These are phyloP conservation scores for Phaethornis superciliosus DNA, from an alignment of 2,113 vertebrate species.

Conservation along the genomic window DNA sequence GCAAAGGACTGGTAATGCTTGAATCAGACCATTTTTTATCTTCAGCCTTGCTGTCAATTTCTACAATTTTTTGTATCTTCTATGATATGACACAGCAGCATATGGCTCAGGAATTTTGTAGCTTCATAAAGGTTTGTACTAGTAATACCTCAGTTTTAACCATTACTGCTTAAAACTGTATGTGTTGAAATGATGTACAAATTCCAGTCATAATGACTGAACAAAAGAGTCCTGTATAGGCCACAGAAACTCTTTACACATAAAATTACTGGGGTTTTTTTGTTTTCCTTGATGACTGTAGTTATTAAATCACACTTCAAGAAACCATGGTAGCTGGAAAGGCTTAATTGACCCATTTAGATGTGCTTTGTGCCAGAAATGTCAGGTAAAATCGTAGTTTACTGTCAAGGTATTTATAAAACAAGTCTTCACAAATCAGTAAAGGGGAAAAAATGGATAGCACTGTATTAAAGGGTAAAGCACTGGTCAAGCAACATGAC, in stretches of 20 bases:
- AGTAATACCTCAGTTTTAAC: constrained; percentile 18
- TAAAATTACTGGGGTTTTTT: background rate
- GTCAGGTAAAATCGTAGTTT: background rate
- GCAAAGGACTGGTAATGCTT: background rate
- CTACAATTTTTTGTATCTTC: constrained; percentile 34
- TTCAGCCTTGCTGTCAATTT: constrained; percentile 19
- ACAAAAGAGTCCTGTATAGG: background rate
- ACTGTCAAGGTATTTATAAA: no score
- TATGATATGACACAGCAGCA: constrained; percentile 16
- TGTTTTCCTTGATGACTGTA: background rate
- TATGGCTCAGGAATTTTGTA: constrained; percentile 42
- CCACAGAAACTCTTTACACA: background rate
- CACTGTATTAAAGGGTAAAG: background rate
- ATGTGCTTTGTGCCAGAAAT: background rate
- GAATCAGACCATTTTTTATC: background rate
- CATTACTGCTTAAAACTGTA: background rate
- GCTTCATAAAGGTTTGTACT: constrained; percentile 21
- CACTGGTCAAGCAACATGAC: background rate
- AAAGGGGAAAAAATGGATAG: background rate
- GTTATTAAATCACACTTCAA: background rate
- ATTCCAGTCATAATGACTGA: background rate
- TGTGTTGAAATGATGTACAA: constrained; percentile 13
- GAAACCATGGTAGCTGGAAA: background rate
- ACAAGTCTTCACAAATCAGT: background rate
- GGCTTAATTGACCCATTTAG: background rate